These are phyloP conservation scores for Miltochrista miniata DNA, from an alignment of 2,888 invertebrate species.

Conservation along the genomic window DNA sequence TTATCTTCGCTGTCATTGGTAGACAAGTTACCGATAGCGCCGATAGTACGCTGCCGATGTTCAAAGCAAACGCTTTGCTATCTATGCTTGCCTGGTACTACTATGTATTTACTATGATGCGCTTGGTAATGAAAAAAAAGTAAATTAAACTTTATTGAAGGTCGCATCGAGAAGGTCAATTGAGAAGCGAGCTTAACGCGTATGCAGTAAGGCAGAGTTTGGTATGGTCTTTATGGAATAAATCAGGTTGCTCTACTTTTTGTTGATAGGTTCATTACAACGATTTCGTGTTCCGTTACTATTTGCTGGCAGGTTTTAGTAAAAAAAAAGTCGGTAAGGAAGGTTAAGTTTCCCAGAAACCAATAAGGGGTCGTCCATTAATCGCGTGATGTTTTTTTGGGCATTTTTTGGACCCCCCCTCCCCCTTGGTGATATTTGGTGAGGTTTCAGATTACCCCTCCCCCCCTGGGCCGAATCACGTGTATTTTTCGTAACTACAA, in stretches of 20 bases:
- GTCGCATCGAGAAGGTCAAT: conserved; percentile 24
- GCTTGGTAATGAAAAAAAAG: conserved; percentile 70
- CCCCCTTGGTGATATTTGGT: too few relatives aligned
- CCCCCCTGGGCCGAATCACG: too few relatives aligned
- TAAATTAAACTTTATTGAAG: conserved; percentile 54
- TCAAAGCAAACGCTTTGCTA: conserved; percentile 50
- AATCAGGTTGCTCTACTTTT: conserved; percentile 51
- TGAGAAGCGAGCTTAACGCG: conserved; percentile 23
- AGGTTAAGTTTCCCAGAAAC: conserved; percentile 18
- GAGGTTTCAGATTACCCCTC: too few relatives aligned
- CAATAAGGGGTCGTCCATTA: too few relatives aligned
- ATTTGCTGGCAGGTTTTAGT: conserved; percentile 17
- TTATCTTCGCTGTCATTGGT: conserved; percentile 45
- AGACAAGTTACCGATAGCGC: conserved; percentile 40
- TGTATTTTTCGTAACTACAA: too few relatives aligned
- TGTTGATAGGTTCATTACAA: conserved; percentile 19
- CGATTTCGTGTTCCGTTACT: conserved; percentile 26
- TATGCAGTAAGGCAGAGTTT: conserved; percentile 8
- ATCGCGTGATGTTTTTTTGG: too few relatives aligned
- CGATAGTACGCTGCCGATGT: conserved; percentile 43
- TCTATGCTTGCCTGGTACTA: conserved; percentile 71
- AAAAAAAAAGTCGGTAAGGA: conserved; percentile 16
- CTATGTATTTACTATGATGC: conserved; percentile 79
- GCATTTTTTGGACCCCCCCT: too few relatives aligned
- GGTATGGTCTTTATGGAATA: conserved; percentile 10